Evolutionary conservation across 2,888 invertebrate genomes (phyloP).

Genomic region (Drosophila quinaria): DNA sequence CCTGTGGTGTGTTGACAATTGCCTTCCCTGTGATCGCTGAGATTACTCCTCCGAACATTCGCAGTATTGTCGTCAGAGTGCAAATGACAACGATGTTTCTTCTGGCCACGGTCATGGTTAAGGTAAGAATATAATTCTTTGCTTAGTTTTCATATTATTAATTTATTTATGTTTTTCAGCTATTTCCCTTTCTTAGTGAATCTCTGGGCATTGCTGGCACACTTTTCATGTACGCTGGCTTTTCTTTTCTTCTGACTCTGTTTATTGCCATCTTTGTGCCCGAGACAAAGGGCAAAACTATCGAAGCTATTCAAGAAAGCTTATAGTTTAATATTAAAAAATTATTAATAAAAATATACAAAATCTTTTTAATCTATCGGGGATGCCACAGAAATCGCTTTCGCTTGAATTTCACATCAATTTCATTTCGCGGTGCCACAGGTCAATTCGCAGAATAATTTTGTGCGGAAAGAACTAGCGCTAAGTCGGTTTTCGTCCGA

Average conservation of each 20-base stretch:
- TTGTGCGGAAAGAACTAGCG: too few relatives aligned
- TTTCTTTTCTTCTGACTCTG: conserved; percentile 68
- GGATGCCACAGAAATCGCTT: too few relatives aligned
- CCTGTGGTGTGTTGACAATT: conserved; percentile 76
- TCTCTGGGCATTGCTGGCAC: conserved; percentile 73
- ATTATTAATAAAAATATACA: neutral
- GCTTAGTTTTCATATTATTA: conserved; percentile 12
- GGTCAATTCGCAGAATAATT: too few relatives aligned
- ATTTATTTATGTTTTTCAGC: conserved; percentile 1
- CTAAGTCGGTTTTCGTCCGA: too few relatives aligned
- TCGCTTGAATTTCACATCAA: too few relatives aligned
- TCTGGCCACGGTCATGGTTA: conserved; percentile 22
- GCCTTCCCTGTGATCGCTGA: conserved; percentile 78
- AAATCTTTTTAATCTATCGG: neutral
- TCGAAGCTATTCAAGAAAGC: conserved; percentile 71
- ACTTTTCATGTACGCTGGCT: conserved; percentile 73
- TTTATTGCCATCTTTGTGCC: conserved; percentile 76
- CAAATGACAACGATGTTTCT: conserved; percentile 47
- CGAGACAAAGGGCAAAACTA: conserved; percentile 82
- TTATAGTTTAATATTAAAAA: conserved; percentile 37
- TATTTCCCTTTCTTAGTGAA: conserved; percentile 31
- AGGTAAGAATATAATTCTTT: conserved; percentile 24
- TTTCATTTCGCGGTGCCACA: too few relatives aligned
- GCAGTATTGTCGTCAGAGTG: conserved; percentile 56
- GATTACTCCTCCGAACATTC: conserved; percentile 76